Conservation (phyloP, 2,888 invertebrate genomes). For the Ichneumoninae sp. region DNA sequence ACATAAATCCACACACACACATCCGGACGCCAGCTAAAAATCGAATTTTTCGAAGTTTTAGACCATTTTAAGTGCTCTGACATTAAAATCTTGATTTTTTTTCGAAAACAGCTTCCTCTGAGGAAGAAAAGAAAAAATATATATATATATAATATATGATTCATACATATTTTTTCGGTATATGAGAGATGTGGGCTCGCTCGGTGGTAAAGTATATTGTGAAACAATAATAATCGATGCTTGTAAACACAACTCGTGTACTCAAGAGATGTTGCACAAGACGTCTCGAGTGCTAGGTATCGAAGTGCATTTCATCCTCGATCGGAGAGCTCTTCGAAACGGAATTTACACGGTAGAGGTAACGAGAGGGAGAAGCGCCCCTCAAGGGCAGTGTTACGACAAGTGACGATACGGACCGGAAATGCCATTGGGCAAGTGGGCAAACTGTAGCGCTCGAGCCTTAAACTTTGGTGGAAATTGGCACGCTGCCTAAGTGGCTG, state of each 20-base stretch:
- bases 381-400: neutral
- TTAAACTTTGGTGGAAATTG: slow-evolving; percentile 33
- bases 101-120: no score
- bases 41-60: no score
- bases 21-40: no score
- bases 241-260: neutral
- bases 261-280: neutral
- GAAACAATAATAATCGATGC: neutral
- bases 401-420: neutral
- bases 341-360: neutral
- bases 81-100: no score
- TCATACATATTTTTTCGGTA: neutral
- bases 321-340: slow-evolving; percentile 11
- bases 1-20: no score
- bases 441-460: slow-evolving; percentile 2
- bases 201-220: neutral
- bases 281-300: slow-evolving; percentile 18
- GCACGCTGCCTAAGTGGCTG: slow-evolving; percentile 31
- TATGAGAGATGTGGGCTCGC: neutral
- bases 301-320: neutral
- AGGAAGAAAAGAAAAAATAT: no score
- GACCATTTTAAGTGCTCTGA: no score
- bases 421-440: slow-evolving; percentile 15
- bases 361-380: neutral
- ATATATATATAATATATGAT: no score